These are phyloP conservation scores for Malthinus flaveolus DNA, from an alignment of 2,888 invertebrate species.

Conservation along the genomic window DNA sequence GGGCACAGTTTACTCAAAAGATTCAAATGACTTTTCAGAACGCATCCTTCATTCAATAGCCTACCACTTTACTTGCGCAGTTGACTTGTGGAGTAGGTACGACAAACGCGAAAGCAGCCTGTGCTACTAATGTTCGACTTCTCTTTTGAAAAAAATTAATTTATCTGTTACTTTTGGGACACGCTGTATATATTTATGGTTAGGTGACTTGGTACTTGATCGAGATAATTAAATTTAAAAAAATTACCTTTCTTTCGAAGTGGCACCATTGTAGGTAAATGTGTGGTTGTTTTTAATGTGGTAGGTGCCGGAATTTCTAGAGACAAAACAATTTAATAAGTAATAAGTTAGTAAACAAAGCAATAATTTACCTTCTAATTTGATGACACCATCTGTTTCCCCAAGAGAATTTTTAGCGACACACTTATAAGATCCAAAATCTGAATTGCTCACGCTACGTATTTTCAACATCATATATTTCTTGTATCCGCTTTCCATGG, in stretches of 20 bases:
- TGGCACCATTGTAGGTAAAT: conserved; percentile 61
- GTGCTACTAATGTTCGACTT: too few relatives aligned
- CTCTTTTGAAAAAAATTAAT: too few relatives aligned
- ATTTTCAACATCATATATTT: conserved; percentile 91
- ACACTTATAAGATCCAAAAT: conserved; percentile 88
- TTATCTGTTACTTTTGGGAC: not conserved
- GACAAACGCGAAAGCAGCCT: too few relatives aligned
- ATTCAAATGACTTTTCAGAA: too few relatives aligned
- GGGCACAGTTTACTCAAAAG: too few relatives aligned
- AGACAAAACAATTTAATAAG: conserved; percentile 41
- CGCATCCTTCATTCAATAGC: too few relatives aligned
- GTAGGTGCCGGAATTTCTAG: conserved; percentile 86
- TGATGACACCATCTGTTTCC: conserved; percentile 87
- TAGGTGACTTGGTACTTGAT: too few relatives aligned
- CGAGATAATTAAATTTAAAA: conserved; percentile 14
- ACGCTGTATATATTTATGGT: not conserved
- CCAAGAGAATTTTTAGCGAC: conserved; percentile 91
- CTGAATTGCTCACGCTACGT: conserved; percentile 73
- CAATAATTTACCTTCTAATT: conserved; percentile 75
- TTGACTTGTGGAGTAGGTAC: too few relatives aligned
- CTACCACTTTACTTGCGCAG: too few relatives aligned
- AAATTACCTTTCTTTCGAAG: conserved; percentile 67
- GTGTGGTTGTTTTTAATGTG: conserved; percentile 67
- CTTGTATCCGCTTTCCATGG: conserved; percentile 83
- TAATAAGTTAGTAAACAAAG: conserved; percentile 19